These are phyloP conservation scores for Antedon mediterranea DNA, from an alignment of 53 echinoderm and acorn worm species.

Conservation along the genomic window DNA sequence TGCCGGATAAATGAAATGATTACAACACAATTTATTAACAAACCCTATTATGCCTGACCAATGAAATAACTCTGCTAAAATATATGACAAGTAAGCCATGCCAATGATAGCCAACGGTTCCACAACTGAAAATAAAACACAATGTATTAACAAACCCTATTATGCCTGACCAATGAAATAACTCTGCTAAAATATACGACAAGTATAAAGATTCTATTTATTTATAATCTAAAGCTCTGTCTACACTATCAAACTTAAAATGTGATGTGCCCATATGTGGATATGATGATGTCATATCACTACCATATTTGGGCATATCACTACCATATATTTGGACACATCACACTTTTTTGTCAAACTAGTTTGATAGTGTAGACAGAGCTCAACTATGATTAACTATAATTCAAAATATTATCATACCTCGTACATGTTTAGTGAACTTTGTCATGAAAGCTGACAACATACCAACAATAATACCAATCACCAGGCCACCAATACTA, in stretches of 20 bases:
- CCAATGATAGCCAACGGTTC: background rate
- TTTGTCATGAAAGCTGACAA: conserved; percentile 4
- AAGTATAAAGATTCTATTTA: too few species aligned
- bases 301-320: too few species aligned
- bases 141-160: background rate
- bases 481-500: background rate
- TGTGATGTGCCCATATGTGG: too few species aligned
- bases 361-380: too few species aligned
- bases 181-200: background rate
- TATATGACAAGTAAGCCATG: background rate
- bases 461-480: background rate
- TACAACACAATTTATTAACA: background rate
- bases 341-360: too few species aligned
- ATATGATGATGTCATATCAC: too few species aligned
- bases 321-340: too few species aligned
- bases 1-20: too few species aligned
- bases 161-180: background rate
- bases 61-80: background rate
- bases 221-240: too few species aligned
- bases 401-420: too few species aligned
- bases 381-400: too few species aligned
- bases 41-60: background rate
- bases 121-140: background rate
- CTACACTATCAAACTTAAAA: too few species aligned
- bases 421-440: background rate